A percentile compares a stretch with the other conserved stretches of the same genome.
phyloP scores from a whole-genome alignment of 2,888 invertebrate species.

The Scotopteryx bipunctaria region DNA sequence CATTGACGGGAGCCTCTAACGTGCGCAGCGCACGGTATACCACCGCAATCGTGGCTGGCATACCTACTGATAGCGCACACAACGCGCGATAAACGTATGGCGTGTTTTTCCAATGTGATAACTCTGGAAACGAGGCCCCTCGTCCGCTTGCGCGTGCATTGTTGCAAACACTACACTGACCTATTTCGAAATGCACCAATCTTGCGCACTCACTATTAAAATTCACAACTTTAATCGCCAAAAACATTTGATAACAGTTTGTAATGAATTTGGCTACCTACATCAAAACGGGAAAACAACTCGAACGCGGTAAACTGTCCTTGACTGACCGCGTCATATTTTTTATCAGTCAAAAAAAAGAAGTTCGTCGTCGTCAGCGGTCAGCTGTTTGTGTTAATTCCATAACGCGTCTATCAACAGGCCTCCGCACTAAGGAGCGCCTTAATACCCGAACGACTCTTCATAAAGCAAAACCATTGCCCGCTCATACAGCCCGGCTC shows the following conservation, averaged over 20 bases:
- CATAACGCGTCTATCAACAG: conserved; percentile 76
- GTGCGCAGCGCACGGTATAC: conserved; percentile 32
- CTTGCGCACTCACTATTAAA: conserved; percentile 25
- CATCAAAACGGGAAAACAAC: conserved; percentile 73
- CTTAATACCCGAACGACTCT: conserved; percentile 36
- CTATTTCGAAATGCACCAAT: conserved; percentile 20
- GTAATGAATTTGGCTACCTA: conserved; percentile 56
- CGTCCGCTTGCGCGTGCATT: conserved; percentile 35
- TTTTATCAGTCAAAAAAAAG: conserved; percentile 77
- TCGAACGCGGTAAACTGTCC: conserved; percentile 70
- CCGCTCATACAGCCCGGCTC: conserved; percentile 17
- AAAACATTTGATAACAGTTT: conserved; percentile 49
- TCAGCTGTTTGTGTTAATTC: conserved; percentile 80
- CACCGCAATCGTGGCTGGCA: conserved; percentile 42
- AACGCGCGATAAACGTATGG: conserved; percentile 68
- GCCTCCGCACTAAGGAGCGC: conserved; percentile 46
- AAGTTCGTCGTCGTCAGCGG: conserved; percentile 70
- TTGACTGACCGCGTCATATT: conserved; percentile 79
- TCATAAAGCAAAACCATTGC: conserved; percentile 47
- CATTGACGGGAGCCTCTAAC: conserved; percentile 42
- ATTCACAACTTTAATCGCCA: conserved; percentile 33
- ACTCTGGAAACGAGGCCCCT: conserved; percentile 61
- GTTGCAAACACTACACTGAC: conserved; percentile 34
- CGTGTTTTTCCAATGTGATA: conserved; percentile 76
- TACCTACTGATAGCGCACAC: conserved; percentile 67